Evolutionary conservation across 64 coral and sea anemone genomes (phyloP).

Genomic region (Hydrozoanthus tunicans): DNA sequence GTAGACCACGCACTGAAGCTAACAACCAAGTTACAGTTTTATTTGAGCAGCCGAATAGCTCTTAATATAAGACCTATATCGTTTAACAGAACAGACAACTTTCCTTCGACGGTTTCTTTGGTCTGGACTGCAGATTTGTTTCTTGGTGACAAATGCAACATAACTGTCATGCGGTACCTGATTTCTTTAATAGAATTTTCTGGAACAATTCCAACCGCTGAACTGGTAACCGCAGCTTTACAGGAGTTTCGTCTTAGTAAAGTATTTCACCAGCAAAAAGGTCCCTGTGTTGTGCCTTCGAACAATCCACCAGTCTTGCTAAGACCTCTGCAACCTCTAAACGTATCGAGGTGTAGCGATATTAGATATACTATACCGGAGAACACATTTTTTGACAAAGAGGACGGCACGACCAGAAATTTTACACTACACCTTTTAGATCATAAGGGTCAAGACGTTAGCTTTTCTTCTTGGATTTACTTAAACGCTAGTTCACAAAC

Average conservation of each 20-base stretch:
- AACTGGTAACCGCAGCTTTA: conserved; percentile 10
- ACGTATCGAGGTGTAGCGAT: background rate
- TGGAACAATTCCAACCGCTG: background rate
- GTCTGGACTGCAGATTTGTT: conserved; percentile 32
- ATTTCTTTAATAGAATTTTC: conserved; percentile 1
- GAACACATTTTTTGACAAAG: conserved; percentile 53
- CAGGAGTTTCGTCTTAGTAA: conserved; percentile 2
- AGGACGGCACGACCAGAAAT: conserved; percentile 60
- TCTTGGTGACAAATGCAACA: conserved; percentile 17
- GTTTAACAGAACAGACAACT: conserved; percentile 44
- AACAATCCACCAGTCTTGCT: conserved; percentile 52
- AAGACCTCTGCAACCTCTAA: conserved; percentile 9
- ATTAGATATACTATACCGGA: conserved; percentile 34
- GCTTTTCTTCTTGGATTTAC: conserved; percentile 43
- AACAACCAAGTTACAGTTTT: background rate
- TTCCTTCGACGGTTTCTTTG: conserved; percentile 32
- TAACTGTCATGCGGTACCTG: background rate
- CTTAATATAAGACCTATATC: background rate
- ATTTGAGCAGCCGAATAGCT: background rate
- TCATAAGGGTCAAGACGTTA: conserved; percentile 3
- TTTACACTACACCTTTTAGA: conserved; percentile 27
- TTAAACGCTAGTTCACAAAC: conserved; percentile 36
- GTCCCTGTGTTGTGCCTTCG: background rate
- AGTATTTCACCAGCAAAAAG: conserved; percentile 9
- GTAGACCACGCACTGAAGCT: conserved; percentile 46